phyloP scores from a whole-genome alignment of 2,113 vertebrate species.

The Sturnira hondurensis region DNA sequence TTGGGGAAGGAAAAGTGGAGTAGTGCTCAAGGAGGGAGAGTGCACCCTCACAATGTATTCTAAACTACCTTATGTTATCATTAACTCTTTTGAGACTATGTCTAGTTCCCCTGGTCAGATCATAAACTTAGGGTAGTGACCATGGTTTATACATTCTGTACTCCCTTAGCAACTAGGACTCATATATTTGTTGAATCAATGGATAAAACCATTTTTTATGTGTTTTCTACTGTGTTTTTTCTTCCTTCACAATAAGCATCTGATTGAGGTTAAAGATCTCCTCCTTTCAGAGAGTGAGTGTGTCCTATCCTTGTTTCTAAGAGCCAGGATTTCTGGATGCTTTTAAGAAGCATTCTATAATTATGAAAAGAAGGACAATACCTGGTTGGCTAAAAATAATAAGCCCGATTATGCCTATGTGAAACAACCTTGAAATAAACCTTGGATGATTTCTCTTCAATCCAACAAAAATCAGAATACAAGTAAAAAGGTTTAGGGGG shows the following conservation, averaged over 20 bases:
- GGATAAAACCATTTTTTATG: slow-evolving; percentile 29
- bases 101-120: neutral
- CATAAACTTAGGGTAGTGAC: neutral
- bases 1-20: too few species aligned
- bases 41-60: neutral
- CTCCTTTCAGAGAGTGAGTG: neutral
- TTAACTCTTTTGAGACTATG: neutral
- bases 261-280: slow-evolving; percentile 43
- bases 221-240: neutral
- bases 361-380: slow-evolving; percentile 13
- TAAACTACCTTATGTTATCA: neutral
- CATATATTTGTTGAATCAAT: slow-evolving; percentile 1
- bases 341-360: slow-evolving; percentile 35
- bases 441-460: slow-evolving; percentile 34
- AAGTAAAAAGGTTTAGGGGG: neutral
- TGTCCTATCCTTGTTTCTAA: slow-evolving; percentile 21
- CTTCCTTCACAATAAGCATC: slow-evolving; percentile 53
- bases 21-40: too few species aligned
- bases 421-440: slow-evolving; percentile 50
- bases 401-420: slow-evolving; percentile 32
- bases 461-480: neutral
- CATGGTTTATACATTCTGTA: neutral
- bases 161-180: neutral
- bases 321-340: neutral
- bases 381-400: slow-evolving; percentile 46